Conservation (phyloP, 92 coral and sea anemone genomes). For the Micromussa lordhowensis region DNA sequence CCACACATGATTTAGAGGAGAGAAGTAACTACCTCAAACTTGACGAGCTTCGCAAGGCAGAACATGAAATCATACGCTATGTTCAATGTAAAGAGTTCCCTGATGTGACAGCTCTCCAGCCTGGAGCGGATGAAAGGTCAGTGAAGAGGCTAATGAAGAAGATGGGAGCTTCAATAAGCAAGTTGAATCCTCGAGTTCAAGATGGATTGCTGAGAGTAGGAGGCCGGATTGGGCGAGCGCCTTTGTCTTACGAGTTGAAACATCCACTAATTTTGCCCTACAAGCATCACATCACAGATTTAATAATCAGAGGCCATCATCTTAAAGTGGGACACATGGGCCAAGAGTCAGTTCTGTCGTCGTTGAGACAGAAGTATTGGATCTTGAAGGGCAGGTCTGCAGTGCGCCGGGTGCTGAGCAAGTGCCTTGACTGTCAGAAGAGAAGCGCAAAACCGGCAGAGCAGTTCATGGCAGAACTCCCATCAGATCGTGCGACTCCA, state of each 20-base stretch:
- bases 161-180: too few species aligned
- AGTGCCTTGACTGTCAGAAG: conserved; percentile 64
- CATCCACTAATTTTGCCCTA: conserved; percentile 41
- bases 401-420: conserved; percentile 56
- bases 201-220: conserved; percentile 39
- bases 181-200: conserved; percentile 31
- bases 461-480: conserved; percentile 76
- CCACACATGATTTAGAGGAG: too few species aligned
- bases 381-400: conserved; percentile 66
- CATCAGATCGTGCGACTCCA: conserved; percentile 57
- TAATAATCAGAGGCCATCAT: conserved; percentile 49
- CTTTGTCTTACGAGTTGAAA: neutral
- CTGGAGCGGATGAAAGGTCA: too few species aligned
- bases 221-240: conserved; percentile 16
- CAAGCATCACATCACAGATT: conserved; percentile 50
- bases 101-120: too few species aligned
- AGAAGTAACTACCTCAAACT: too few species aligned
- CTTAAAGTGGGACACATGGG: conserved; percentile 66
- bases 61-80: too few species aligned
- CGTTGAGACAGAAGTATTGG: conserved; percentile 67
- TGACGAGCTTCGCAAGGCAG: too few species aligned
- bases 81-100: too few species aligned
- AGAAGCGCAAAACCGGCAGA: conserved; percentile 45
- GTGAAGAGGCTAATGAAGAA: too few species aligned
- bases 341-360: conserved; percentile 68